Percentiles rank a stretch among this genome's conserved stretches.
Conservation (phyloP, 2,888 invertebrate species). For the Cephus runcator region DNA sequence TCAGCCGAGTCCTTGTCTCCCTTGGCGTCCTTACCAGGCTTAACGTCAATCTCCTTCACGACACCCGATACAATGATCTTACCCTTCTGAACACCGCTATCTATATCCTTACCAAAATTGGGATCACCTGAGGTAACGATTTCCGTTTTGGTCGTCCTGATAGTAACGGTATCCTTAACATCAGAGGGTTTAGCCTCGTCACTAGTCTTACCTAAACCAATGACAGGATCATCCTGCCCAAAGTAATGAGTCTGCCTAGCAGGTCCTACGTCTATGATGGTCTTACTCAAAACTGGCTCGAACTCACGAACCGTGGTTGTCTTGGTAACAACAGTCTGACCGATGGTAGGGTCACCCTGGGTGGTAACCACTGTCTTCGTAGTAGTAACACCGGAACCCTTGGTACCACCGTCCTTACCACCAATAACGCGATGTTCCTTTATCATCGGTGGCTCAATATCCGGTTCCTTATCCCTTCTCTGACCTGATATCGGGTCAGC, state of each 20-base stretch:
- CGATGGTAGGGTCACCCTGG: constrained; percentile 33
- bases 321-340: constrained; percentile 40
- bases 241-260: constrained; percentile 24
- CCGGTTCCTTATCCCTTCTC: constrained; percentile 13
- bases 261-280: constrained; percentile 16
- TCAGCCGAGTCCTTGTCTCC: constrained; percentile 3
- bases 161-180: constrained; percentile 5
- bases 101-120: constrained; percentile 24
- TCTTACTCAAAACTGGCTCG: constrained; percentile 28
- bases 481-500: too few species aligned
- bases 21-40: constrained; percentile 7
- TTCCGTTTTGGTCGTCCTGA: constrained; percentile 7
- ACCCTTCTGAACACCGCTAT: constrained; percentile 24
- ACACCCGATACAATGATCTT: constrained; percentile 19
- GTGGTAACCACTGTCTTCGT: constrained; percentile 43
- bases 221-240: constrained; percentile 29
- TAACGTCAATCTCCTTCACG: constrained; percentile 22
- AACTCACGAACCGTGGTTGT: constrained; percentile 43
- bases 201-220: constrained; percentile 16
- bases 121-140: constrained; percentile 24
- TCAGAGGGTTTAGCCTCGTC: constrained; percentile 8
- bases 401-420: constrained; percentile 34
- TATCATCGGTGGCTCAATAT: constrained; percentile 42
- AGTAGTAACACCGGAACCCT: constrained; percentile 29
- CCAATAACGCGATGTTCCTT: constrained; percentile 38